phyloP scores from a whole-genome alignment of 1,140 invertebrate species.

The Drosophila mayri region DNA sequence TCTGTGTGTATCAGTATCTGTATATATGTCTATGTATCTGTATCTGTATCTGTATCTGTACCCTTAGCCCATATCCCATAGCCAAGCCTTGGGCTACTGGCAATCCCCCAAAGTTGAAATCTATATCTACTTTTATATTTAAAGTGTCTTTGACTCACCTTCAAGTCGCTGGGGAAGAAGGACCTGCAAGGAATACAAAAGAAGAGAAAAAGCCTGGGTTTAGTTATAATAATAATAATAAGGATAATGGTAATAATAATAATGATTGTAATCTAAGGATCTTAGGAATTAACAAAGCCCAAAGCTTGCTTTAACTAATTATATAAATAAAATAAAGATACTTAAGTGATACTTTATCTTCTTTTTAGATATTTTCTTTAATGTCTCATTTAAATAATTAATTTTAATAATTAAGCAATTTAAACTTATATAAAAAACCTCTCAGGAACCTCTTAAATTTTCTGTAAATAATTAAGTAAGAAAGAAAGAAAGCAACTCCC shows the following conservation, averaged over 20 bases:
- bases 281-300: not conserved
- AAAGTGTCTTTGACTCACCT: conserved; percentile 53
- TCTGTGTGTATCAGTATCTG: conserved; percentile 23
- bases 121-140: conserved; percentile 24
- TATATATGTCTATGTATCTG: conserved; percentile 34
- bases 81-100: not conserved
- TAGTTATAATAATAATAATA: conserved; percentile 8
- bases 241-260: not conserved
- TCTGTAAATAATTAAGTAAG: not conserved
- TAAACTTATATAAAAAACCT: not conserved
- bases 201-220: not conserved
- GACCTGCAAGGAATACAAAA: conserved; percentile 5
- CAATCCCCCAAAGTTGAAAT: conserved; percentile 5
- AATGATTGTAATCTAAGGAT: not conserved
- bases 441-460: not conserved
- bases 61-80: conserved; percentile 8
- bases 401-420: no score
- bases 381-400: no score
- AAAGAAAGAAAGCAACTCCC: not conserved
- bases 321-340: no score
- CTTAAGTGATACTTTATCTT: no score
- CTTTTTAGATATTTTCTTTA: no score
- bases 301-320: no score
- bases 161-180: not conserved
- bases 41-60: conserved; percentile 23